Percentiles rank a stretch among this genome's conserved stretches.
Conservation (phyloP, 2,113 vertebrate species). For the human region DNA sequence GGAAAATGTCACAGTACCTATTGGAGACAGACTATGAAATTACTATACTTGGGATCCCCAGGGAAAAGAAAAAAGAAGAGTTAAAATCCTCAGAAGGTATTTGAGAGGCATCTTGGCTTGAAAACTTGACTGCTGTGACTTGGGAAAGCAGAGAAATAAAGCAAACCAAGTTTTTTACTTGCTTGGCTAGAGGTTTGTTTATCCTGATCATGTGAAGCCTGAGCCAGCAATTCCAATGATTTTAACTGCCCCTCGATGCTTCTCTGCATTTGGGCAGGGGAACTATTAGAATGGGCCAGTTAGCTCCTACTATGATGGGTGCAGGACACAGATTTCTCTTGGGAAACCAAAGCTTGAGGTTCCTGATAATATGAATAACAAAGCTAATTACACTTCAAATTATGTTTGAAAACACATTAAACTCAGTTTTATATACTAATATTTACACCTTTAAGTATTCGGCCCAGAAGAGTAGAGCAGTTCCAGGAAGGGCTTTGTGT, state of each 20-base stretch:
- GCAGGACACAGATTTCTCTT: background rate
- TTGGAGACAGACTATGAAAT: background rate
- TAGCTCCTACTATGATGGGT: background rate
- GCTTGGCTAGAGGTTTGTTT: conserved; percentile 15
- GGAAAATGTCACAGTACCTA: background rate
- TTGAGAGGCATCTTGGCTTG: background rate
- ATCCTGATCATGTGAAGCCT: background rate
- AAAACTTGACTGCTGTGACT: background rate
- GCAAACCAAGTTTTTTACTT: background rate
- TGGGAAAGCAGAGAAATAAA: conserved; percentile 6
- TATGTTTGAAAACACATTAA: background rate
- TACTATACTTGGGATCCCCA: background rate
- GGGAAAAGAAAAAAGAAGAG: background rate
- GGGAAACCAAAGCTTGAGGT: background rate
- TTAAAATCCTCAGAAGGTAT: background rate
- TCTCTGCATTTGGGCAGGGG: background rate
- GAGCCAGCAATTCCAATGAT: background rate
- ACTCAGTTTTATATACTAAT: background rate
- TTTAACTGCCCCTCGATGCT: background rate
- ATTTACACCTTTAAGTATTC: background rate
- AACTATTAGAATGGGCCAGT: background rate
- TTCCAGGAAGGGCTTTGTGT: background rate
- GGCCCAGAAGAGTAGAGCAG: background rate
- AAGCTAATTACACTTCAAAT: background rate
- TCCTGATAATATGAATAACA: background rate